Percentiles rank a stretch among this genome's conserved stretches.
These are phyloP conservation scores for Myotis yumanensis DNA, from an alignment of 2,113 vertebrate genomes.

Conservation along the genomic window DNA sequence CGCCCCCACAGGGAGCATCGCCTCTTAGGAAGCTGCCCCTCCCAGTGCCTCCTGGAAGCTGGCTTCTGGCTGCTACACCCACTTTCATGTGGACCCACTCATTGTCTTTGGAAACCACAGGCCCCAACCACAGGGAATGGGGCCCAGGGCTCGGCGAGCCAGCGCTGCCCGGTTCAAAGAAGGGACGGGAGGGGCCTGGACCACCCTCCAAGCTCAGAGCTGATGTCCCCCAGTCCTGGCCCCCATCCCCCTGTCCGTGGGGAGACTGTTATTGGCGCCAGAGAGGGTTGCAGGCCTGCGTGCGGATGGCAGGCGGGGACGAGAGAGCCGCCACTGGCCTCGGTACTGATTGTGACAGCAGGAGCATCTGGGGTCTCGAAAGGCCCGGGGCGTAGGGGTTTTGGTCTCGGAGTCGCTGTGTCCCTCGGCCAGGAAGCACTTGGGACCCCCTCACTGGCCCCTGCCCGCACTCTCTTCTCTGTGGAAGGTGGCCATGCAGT, in stretches of 20 bases:
- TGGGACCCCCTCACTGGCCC: background rate
- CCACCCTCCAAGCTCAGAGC: conserved; percentile 50
- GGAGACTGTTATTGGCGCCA: background rate
- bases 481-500: background rate
- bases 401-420: background rate
- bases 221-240: background rate
- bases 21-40: conserved; percentile 41
- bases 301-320: background rate
- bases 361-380: background rate
- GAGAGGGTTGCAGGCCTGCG: background rate
- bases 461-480: background rate
- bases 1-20: conserved; percentile 19
- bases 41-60: background rate
- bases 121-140: background rate
- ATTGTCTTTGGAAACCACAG: conserved; percentile 21
- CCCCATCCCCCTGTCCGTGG: background rate
- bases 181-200: background rate
- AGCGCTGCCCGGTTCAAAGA: conserved; percentile 18
- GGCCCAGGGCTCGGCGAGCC: background rate
- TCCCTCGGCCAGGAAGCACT: background rate
- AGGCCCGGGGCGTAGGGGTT: background rate
- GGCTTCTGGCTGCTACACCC: background rate
- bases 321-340: fast-evolving
- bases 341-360: background rate
- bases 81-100: conserved; percentile 29